phyloP scores from a whole-genome alignment of 2,888 invertebrate genomes.

The Teleiodes luculella region DNA sequence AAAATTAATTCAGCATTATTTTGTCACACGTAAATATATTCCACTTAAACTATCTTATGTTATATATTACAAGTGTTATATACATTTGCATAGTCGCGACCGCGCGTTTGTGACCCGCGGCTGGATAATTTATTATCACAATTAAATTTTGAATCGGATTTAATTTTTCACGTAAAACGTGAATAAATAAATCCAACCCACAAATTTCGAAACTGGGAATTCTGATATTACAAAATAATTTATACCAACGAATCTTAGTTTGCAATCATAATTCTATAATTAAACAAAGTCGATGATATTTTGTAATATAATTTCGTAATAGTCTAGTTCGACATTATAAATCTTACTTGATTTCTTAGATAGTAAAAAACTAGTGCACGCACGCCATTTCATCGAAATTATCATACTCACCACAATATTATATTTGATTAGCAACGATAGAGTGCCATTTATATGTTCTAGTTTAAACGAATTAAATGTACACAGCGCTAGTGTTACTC shows the following conservation, averaged over 20 bases:
- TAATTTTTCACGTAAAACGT: constrained; percentile 4
- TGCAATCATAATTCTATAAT: constrained; percentile 39
- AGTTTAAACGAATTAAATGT: neutral
- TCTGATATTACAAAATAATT: constrained; percentile 28
- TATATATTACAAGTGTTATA: constrained; percentile 64
- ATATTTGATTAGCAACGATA: constrained; percentile 17
- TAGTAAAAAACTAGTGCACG: constrained; percentile 32
- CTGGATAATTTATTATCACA: constrained; percentile 51
- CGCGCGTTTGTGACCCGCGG: constrained; percentile 43
- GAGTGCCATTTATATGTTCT: constrained; percentile 5
- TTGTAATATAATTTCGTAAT: constrained; percentile 38
- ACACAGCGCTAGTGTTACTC: neutral
- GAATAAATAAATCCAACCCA: constrained; percentile 5
- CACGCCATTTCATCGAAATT: constrained; percentile 33
- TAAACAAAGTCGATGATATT: constrained; percentile 39
- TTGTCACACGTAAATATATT: constrained; percentile 52
- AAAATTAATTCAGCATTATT: constrained; percentile 43
- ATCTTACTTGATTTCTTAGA: constrained; percentile 35
- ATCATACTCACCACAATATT: too few relatives aligned
- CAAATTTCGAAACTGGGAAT: constrained; percentile 7
- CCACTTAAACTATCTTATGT: constrained; percentile 43
- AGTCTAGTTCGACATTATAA: constrained; percentile 44
- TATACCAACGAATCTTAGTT: constrained; percentile 39
- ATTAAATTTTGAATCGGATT: constrained; percentile 12
- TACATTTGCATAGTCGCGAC: constrained; percentile 48